Evolutionary conservation across 2,113 vertebrate species (phyloP), one percentile per base, ranked within the genome.

Genomic region (Orcinus orca): DNA sequence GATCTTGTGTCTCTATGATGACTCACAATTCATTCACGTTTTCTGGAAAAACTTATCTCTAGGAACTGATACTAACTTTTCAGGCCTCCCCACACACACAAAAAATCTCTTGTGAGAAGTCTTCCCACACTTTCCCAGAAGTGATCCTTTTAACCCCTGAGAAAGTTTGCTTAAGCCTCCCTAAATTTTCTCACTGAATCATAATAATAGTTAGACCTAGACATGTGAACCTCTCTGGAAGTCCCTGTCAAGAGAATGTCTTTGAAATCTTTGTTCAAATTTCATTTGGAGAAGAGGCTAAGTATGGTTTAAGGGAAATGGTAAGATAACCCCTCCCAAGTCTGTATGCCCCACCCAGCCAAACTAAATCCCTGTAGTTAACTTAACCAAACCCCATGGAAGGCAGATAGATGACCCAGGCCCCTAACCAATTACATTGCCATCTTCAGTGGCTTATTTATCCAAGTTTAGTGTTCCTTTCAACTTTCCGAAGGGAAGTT

Each of bases 221-320:
- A 58, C 36, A 80, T 0, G 2, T 55, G 53, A 63, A 29, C 62
- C n/a, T 94, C 18, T 63, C 18, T 50, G 25, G n/a, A 94, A 90
- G 12, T 31, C 36, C 58, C 36, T 5, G 20, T 73, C n/a, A 41
- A 77, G 47, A 58, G 26, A 38, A 90, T 8, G 20, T 88, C 63
- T 31, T 90, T 87, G 55, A 88, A 81, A 73, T 77, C 76, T 74
- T 36, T 90, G 20, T 82, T 81, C 81, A 95, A 50, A 87, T 79
- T 85, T 81, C 76, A 65, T 94, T 47, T 77, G 62, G 20, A 67
- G n/a, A 70, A 89, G 9, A 93, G 13, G 77, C 1, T 25, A 55
- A 12, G 44, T 60, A n/a, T 9, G 62, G 1, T 67, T 67, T 89
- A 88, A 47, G 68, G 17, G n/a, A 77, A 85, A 92, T 47, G 79